phyloP scores from a whole-genome alignment of 2,113 vertebrate genomes.

The Hydropotes inermis region DNA sequence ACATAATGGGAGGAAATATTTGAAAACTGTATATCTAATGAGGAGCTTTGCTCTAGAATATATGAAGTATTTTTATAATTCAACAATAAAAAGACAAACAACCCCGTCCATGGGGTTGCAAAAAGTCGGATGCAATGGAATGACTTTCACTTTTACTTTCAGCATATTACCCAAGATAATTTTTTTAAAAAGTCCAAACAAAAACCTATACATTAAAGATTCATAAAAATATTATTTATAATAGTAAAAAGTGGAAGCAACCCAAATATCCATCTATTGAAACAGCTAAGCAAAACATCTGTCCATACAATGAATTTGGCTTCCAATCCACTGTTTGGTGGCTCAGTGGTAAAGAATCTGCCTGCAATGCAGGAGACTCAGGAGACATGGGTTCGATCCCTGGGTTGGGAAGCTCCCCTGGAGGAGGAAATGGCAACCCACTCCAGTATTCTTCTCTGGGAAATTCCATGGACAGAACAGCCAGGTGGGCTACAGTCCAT shows the following conservation, averaged over 20 bases:
- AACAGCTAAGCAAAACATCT: not conserved
- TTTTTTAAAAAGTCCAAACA: not conserved
- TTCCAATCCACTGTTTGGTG: not conserved
- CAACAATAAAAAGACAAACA: not conserved
- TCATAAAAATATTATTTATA: not conserved
- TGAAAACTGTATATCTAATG: not conserved
- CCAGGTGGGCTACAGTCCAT: not conserved
- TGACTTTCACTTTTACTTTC: not conserved
- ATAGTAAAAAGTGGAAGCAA: not conserved
- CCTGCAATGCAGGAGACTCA: not conserved
- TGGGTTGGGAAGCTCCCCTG: not conserved
- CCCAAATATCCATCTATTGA: not conserved
- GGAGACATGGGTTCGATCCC: not conserved
- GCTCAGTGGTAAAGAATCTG: not conserved
- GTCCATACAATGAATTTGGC: not conserved
- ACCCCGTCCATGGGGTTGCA: not conserved
- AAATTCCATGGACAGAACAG: not conserved
- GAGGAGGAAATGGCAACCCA: not conserved
- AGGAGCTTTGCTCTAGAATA: not conserved
- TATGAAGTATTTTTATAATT: not conserved
- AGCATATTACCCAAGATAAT: not conserved
- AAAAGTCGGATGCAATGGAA: not conserved
- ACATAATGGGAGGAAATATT: not conserved
- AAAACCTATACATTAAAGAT: not conserved
- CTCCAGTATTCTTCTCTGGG: not conserved